A percentile compares a stretch with the other conserved stretches of the same genome.
Evolutionary conservation across 2,888 invertebrate genomes (phyloP).

Genomic region (Drosophila suboccidentalis): DNA sequence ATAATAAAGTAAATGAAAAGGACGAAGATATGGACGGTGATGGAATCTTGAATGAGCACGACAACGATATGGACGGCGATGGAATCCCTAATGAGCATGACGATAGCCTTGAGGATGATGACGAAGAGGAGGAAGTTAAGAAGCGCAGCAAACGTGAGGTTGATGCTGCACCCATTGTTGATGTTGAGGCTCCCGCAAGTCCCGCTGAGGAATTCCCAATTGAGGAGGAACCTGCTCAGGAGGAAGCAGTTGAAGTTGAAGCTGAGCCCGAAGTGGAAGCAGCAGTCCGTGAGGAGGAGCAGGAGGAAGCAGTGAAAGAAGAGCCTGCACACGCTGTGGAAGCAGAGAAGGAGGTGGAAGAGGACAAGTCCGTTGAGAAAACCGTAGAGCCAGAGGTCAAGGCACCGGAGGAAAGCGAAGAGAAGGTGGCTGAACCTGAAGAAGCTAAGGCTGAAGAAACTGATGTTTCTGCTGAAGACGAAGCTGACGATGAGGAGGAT

Average conservation of each 20-base stretch:
- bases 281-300: conserved; percentile 27
- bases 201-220: conserved; percentile 76
- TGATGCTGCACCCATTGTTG: conserved; percentile 75
- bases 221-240: conserved; percentile 59
- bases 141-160: conserved; percentile 85
- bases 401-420: conserved; percentile 64
- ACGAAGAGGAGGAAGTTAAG: conserved; percentile 72
- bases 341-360: conserved; percentile 37
- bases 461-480: conserved; percentile 42
- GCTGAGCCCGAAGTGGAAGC: conserved; percentile 67
- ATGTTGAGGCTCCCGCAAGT: conserved; percentile 47
- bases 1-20: conserved; percentile 84
- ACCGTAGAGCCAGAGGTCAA: conserved; percentile 64
- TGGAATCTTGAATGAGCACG: conserved; percentile 81
- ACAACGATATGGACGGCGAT: conserved; percentile 70
- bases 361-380: conserved; percentile 57
- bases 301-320: conserved; percentile 22
- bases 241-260: conserved; percentile 58
- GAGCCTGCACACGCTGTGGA: conserved; percentile 18
- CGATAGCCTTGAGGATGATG: conserved; percentile 71
- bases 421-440: conserved; percentile 48
- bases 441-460: conserved; percentile 42
- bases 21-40: conserved; percentile 85
- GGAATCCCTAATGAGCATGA: conserved; percentile 72
- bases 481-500: conserved; percentile 82